Percentiles rank a stretch among this genome's conserved stretches.
phyloP scores from a whole-genome alignment of 2,113 vertebrate species.

The Arothron firmamentum region DNA sequence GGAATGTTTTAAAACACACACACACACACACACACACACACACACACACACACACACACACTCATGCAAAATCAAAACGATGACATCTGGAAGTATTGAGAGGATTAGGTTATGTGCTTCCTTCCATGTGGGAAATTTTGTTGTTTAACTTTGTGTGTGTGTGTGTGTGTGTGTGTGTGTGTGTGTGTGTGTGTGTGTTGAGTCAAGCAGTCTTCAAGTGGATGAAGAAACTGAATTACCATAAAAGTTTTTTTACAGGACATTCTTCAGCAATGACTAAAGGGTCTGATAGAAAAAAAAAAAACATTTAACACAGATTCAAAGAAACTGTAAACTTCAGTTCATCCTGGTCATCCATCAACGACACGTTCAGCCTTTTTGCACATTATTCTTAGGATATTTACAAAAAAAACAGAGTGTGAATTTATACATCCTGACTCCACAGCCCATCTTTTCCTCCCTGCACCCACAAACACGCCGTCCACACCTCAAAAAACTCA shows the following conservation, averaged over 20 bases:
- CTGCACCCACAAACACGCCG: no score
- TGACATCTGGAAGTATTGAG: conserved; percentile 33
- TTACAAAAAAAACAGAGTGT: not conserved
- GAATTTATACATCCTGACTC: not conserved
- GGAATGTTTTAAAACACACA: not conserved
- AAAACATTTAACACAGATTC: conserved; percentile 3
- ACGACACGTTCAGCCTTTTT: no score
- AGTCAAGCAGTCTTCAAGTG: not conserved
- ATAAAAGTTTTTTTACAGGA: conserved; percentile 21
- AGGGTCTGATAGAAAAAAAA: conserved; percentile 1
- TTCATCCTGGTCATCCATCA: no score
- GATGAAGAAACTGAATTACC: conserved; percentile 13
- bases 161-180: not conserved
- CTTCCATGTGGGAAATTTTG: conserved; percentile 10
- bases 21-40: no score
- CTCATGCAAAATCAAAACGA: not conserved
- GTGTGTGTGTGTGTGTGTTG: not conserved
- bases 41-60: no score
- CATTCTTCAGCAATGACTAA: conserved; percentile 10
- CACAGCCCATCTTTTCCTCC: no score
- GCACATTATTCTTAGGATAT: no score
- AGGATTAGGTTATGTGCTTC: conserved; percentile 7
- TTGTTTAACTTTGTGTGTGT: conserved; percentile 7
- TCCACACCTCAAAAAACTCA: not conserved
- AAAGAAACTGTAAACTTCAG: not conserved